Conservation (phyloP, 2,888 invertebrate genomes). For the Troides oblongomaculatus region DNA sequence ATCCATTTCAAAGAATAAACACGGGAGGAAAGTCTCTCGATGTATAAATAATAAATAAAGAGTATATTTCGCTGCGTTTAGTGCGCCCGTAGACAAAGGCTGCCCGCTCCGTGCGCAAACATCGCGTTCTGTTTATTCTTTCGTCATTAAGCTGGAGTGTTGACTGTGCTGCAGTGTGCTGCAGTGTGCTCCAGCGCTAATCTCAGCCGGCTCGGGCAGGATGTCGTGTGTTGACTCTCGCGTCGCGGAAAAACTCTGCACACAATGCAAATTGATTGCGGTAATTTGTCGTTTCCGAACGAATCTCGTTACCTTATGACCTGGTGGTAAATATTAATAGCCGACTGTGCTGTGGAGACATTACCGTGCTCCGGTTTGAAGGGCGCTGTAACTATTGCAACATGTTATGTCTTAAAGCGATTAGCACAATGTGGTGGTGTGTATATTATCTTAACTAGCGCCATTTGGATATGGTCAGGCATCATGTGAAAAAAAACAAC, state of each 20-base stretch:
- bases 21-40: constrained; percentile 67
- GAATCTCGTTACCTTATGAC: no score
- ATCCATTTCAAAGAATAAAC: constrained; percentile 76
- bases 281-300: no score
- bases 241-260: constrained; percentile 35
- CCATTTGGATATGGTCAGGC: no score
- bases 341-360: no score
- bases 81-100: constrained; percentile 71
- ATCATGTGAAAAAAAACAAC: no score
- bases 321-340: no score
- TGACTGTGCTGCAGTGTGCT: constrained; percentile 51
- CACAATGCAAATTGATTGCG: not conserved
- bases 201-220: constrained; percentile 60
- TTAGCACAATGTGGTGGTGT: no score
- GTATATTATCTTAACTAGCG: no score
- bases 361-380: no score
- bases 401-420: no score
- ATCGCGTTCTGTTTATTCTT: constrained; percentile 66
- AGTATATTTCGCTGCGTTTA: constrained; percentile 68
- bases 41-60: constrained; percentile 77
- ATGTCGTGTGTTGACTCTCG: constrained; percentile 46
- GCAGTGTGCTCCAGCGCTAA: constrained; percentile 63
- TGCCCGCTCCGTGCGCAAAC: constrained; percentile 60
- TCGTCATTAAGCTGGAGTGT: constrained; percentile 74
- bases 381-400: no score